These are phyloP conservation scores for Nycticorax nycticorax DNA, from an alignment of 2,113 vertebrate genomes.

Conservation along the genomic window DNA sequence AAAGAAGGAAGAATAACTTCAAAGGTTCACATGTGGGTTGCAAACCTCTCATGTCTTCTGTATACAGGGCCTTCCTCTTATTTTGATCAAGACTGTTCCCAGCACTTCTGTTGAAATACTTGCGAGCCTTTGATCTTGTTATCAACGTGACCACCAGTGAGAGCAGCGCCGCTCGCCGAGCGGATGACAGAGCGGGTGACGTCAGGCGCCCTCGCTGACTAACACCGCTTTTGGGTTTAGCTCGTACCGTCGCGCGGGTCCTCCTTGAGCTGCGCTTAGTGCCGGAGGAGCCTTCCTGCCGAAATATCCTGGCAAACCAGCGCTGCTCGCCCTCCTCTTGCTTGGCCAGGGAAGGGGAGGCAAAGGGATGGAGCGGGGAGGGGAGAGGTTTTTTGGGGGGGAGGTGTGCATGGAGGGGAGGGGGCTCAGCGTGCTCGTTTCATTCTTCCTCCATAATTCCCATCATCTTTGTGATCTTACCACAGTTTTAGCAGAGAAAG, in stretches of 20 bases:
- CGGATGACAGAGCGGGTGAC: background rate
- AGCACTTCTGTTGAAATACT: conserved; percentile 54
- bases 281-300: background rate
- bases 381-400: too few relatives aligned
- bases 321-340: background rate
- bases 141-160: conserved; percentile 60
- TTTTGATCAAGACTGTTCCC: conserved; percentile 71
- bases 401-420: background rate
- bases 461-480: background rate
- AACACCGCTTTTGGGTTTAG: background rate
- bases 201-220: background rate
- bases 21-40: conserved; percentile 66
- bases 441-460: background rate
- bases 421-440: background rate
- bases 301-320: too few relatives aligned
- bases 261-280: background rate
- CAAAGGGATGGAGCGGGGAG: background rate
- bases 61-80: conserved; percentile 68
- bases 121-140: conserved; percentile 66
- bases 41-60: conserved; percentile 66
- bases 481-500: background rate
- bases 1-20: conserved; percentile 22
- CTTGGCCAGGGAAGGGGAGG: background rate
- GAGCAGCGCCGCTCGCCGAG: background rate
- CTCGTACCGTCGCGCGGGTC: accelerated